Percentiles rank a stretch among this genome's conserved stretches.
These are phyloP conservation scores for Octodon degus DNA, from an alignment of 2,113 vertebrate species.

Conservation along the genomic window DNA sequence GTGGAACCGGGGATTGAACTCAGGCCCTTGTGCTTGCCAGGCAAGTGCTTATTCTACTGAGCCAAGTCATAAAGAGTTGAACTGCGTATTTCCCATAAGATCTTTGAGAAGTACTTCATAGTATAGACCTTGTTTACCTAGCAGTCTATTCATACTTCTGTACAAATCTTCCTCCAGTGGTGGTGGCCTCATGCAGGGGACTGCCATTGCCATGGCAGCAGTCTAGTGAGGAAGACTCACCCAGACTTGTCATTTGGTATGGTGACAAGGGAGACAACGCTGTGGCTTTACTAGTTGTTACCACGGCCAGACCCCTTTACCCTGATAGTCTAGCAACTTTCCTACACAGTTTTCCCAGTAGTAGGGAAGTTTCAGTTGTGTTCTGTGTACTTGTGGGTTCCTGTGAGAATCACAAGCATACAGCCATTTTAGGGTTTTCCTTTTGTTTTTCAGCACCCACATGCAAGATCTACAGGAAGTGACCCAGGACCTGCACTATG, in stretches of 20 bases:
- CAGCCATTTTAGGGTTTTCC: neutral
- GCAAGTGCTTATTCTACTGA: too few relatives aligned
- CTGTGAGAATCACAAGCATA: fast-evolving
- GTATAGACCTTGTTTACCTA: neutral
- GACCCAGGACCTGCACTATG: constrained; percentile 99
- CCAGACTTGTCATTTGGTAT: neutral
- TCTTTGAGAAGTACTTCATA: neutral
- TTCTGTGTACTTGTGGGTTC: neutral
- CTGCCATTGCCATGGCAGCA: neutral
- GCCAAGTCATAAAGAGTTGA: neutral
- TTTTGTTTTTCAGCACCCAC: constrained; percentile 90
- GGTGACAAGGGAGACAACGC: neutral
- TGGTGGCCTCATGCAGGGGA: neutral
- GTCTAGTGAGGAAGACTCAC: too few relatives aligned
- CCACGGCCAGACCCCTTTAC: neutral
- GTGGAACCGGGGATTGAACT: too few relatives aligned
- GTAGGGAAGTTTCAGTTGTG: too few relatives aligned
- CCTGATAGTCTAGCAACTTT: neutral
- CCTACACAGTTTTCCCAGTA: neutral
- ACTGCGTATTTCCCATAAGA: neutral
- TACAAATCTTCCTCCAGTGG: neutral
- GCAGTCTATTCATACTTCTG: neutral
- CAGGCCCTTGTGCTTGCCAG: too few relatives aligned
- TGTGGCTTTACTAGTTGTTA: neutral
- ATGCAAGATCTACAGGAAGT: constrained; percentile 99